phyloP scores from a whole-genome alignment of 2,888 invertebrate genomes.

The Desoria tigrina region DNA sequence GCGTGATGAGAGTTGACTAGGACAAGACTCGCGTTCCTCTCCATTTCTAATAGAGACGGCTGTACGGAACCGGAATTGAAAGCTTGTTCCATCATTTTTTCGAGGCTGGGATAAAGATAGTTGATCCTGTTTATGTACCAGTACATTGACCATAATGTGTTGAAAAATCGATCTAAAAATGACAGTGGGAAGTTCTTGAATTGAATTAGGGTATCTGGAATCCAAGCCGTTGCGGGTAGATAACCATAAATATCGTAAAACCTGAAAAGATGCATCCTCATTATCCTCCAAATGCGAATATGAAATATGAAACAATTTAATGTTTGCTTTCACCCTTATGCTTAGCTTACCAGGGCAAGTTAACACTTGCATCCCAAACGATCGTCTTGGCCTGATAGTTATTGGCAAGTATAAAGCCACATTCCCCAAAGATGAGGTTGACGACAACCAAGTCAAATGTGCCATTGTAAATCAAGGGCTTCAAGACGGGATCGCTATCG shows the following conservation, averaged over 20 bases:
- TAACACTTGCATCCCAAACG: constrained; percentile 12
- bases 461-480: neutral
- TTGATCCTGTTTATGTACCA: constrained; percentile 17
- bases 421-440: constrained; percentile 14
- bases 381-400: constrained; percentile 18
- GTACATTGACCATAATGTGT: constrained; percentile 27
- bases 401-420: constrained; percentile 23
- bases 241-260: constrained; percentile 19
- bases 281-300: too few relatives aligned
- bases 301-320: too few relatives aligned
- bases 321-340: neutral
- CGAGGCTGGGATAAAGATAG: constrained; percentile 23
- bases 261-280: constrained; percentile 9
- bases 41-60: constrained; percentile 29
- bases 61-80: constrained; percentile 17
- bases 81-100: constrained; percentile 15
- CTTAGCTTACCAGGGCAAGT: neutral
- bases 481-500: neutral
- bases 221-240: constrained; percentile 8
- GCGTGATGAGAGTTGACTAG: constrained; percentile 48
- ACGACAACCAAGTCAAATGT: constrained; percentile 23
- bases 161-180: constrained; percentile 37
- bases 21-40: constrained; percentile 44
- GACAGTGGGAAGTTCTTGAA: constrained; percentile 23
- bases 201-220: constrained; percentile 12